A percentile compares a stretch with the other conserved stretches of the same genome.
Conservation (phyloP, 2,888 invertebrate genomes). For the Salticus scenicus region DNA sequence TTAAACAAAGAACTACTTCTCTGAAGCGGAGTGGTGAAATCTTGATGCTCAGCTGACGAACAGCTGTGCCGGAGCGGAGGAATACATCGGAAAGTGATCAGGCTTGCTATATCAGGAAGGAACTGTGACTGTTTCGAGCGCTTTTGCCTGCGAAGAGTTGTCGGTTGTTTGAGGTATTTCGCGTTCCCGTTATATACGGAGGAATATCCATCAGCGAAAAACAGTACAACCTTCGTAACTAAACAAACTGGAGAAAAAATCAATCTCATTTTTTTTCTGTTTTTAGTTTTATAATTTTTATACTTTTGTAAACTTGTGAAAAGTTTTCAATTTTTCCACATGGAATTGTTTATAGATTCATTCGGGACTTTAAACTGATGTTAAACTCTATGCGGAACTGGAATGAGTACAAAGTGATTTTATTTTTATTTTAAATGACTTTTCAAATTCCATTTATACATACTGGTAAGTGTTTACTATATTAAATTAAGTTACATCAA, state of each 20-base stretch:
- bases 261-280: slow-evolving; percentile 19
- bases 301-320: slow-evolving; percentile 48
- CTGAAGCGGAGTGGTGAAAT: slow-evolving; percentile 23
- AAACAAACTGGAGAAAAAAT: slow-evolving; percentile 17
- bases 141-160: slow-evolving; percentile 62
- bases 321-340: slow-evolving; percentile 23
- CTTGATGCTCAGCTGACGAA: slow-evolving; percentile 53
- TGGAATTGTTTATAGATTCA: slow-evolving; percentile 49
- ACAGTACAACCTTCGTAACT: slow-evolving; percentile 29
- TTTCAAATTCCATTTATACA: not conserved
- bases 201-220: slow-evolving; percentile 27
- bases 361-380: not conserved
- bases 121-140: slow-evolving; percentile 13
- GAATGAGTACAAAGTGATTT: slow-evolving; percentile 20
- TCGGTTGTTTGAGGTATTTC: slow-evolving; percentile 13
- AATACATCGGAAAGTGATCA: slow-evolving; percentile 65
- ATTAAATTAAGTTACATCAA: no score
- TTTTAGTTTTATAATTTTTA: slow-evolving; percentile 59
- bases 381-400: slow-evolving; percentile 24
- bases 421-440: slow-evolving; percentile 8
- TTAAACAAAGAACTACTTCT: slow-evolving; percentile 61
- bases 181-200: slow-evolving; percentile 28
- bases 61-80: slow-evolving; percentile 63
- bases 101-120: slow-evolving; percentile 58
- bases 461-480: not conserved